Evolutionary conservation across 2,888 invertebrate species (phyloP).

Genomic region (Tubulanus polymorphus): DNA sequence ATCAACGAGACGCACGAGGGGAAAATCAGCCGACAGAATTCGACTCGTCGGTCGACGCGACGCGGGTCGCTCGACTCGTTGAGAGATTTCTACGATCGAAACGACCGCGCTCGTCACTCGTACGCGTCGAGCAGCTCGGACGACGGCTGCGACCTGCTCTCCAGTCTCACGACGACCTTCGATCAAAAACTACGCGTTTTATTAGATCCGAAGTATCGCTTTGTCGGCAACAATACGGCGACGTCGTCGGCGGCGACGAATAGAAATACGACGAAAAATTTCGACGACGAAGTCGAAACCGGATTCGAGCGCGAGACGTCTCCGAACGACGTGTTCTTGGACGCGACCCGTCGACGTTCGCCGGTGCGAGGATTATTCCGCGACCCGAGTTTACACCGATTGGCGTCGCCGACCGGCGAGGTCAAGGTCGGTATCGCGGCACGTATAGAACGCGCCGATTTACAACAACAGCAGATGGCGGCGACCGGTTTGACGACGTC

Average conservation of each 20-base stretch:
- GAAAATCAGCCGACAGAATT: no score
- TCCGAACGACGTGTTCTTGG: conserved; percentile 23
- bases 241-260: conserved; percentile 11
- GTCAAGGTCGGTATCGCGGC: conserved; percentile 45
- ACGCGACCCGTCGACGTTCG: conserved; percentile 20
- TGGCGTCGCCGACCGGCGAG: conserved; percentile 23
- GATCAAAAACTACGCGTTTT: conserved; percentile 44
- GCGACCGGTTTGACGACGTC: conserved; percentile 12
- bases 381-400: conserved; percentile 42
- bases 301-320: conserved; percentile 11
- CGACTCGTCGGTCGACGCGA: conserved; percentile 28
- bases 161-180: conserved; percentile 41
- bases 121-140: conserved; percentile 40
- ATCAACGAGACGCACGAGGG: no score
- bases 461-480: conserved; percentile 8
- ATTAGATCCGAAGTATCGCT: conserved; percentile 35
- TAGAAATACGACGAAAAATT: conserved; percentile 7
- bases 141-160: conserved; percentile 41
- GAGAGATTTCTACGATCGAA: conserved; percentile 53
- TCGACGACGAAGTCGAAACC: background rate
- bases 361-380: conserved; percentile 25
- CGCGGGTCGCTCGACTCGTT: conserved; percentile 61
- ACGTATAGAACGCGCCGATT: conserved; percentile 35
- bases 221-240: conserved; percentile 11
- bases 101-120: conserved; percentile 29